A percentile compares a stretch with the other conserved stretches of the same genome.
These are phyloP conservation scores for Ailurus styani DNA, from an alignment of 2,113 vertebrate genomes.

Conservation along the genomic window DNA sequence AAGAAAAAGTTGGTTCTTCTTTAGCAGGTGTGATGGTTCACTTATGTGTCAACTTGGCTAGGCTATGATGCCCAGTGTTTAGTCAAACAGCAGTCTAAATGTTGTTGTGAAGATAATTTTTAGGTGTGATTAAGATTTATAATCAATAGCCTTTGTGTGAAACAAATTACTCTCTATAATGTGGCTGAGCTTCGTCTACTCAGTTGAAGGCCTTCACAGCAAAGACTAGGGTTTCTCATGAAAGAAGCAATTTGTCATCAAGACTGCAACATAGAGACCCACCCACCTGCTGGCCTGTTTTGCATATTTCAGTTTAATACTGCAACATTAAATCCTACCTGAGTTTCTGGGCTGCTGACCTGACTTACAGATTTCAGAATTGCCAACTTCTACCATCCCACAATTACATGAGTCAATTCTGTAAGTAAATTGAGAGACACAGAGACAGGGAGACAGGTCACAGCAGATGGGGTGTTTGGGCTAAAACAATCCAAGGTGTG, in stretches of 20 bases:
- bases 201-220: background rate
- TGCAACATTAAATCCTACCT: background rate
- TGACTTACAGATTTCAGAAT: background rate
- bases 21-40: background rate
- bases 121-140: background rate
- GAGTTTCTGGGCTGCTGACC: background rate
- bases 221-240: background rate
- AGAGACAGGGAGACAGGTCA: background rate
- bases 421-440: background rate
- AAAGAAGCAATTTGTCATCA: background rate
- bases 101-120: background rate
- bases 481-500: background rate
- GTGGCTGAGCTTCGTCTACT: background rate
- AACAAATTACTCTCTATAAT: background rate
- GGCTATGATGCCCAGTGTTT: background rate
- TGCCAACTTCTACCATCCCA: background rate
- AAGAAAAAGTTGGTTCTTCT: background rate
- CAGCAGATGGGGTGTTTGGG: background rate
- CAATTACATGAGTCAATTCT: background rate
- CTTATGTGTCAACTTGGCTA: background rate
- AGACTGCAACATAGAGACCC: background rate
- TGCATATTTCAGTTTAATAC: background rate
- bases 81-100: background rate
- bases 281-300: background rate
- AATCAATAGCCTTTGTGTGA: background rate